Conservation (phyloP, 2,888 invertebrate genomes). For the Andrena camellia region DNA sequence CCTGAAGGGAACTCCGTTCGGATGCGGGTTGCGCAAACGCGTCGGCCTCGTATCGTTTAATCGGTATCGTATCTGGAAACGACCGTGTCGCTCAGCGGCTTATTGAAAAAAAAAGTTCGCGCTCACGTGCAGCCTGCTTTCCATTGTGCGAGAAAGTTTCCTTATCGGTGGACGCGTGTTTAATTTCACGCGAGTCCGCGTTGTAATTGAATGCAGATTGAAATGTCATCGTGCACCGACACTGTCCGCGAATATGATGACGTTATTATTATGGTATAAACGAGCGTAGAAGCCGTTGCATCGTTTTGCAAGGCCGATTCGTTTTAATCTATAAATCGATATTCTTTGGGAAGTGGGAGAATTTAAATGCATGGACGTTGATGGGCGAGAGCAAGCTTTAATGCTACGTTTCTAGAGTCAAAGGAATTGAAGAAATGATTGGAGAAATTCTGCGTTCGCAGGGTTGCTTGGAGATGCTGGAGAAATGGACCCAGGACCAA, state of each 20-base stretch:
- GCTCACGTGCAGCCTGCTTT: background rate
- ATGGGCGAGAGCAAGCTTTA: too few relatives aligned
- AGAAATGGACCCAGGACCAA: constrained; percentile 92
- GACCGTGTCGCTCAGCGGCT: background rate
- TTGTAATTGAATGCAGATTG: constrained; percentile 44
- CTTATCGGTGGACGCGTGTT: constrained; percentile 33
- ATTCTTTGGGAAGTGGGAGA: background rate
- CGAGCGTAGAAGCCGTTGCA: background rate
- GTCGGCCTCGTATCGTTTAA: constrained; percentile 36
- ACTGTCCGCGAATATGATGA: constrained; percentile 18
- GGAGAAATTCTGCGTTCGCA: constrained; percentile 79
- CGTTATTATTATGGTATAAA: constrained; percentile 17
- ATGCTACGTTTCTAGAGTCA: too few relatives aligned
- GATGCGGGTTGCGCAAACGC: constrained; percentile 60
- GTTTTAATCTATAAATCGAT: constrained; percentile 17
- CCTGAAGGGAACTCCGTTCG: constrained; percentile 32
- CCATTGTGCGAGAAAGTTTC: constrained; percentile 30
- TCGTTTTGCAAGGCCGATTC: background rate
- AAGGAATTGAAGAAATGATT: background rate
- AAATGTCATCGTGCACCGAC: constrained; percentile 32
- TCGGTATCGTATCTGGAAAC: constrained; percentile 43
- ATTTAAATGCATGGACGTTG: background rate
- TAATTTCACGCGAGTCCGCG: constrained; percentile 30
- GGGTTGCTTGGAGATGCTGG: constrained; percentile 90
- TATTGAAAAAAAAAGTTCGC: background rate